Percentiles rank a stretch among this genome's conserved stretches.
Conservation (phyloP, 2,888 invertebrate genomes). For the Imbricaverruca yamaguchii region DNA sequence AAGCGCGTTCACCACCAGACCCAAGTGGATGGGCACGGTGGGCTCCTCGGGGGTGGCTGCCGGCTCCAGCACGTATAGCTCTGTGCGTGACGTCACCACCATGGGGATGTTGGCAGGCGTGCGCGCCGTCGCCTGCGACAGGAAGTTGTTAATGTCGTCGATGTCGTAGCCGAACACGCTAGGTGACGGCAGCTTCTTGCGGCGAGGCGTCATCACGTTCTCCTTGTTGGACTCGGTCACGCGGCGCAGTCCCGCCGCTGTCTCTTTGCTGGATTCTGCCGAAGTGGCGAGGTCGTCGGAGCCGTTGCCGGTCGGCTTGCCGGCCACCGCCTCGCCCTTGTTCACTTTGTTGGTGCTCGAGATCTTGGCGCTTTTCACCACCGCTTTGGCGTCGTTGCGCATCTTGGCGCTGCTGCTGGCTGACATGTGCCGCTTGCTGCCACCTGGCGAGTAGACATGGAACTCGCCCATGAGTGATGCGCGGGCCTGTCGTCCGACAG, state of each 20-base stretch:
- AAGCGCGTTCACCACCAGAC: constrained; percentile 77
- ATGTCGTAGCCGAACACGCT: constrained; percentile 68
- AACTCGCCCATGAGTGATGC: neutral
- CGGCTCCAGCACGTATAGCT: constrained; percentile 34
- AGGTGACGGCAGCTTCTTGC: neutral
- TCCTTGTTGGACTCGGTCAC: neutral
- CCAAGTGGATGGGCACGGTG: constrained; percentile 58
- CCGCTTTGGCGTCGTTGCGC: constrained; percentile 9
- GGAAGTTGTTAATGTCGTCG: constrained; percentile 66
- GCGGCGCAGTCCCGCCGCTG: neutral
- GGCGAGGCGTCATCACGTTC: neutral
- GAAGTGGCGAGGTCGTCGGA: neutral
- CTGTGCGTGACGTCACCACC: constrained; percentile 58
- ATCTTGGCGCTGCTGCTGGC: constrained; percentile 5
- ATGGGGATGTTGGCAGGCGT: constrained; percentile 79
- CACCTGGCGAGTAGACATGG: neutral
- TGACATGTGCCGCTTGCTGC: constrained; percentile 14
- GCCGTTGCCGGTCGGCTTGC: neutral
- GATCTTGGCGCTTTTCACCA: constrained; percentile 10
- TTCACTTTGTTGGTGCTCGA: constrained; percentile 3
- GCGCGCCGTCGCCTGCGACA: constrained; percentile 66
- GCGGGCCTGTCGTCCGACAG: no score
- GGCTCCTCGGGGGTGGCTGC: constrained; percentile 48
- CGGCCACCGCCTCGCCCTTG: neutral
- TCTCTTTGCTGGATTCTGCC: no score